Evolutionary conservation across 2,797 vertebrate species (phyloP).

Genomic region (Avahi laniger): DNA sequence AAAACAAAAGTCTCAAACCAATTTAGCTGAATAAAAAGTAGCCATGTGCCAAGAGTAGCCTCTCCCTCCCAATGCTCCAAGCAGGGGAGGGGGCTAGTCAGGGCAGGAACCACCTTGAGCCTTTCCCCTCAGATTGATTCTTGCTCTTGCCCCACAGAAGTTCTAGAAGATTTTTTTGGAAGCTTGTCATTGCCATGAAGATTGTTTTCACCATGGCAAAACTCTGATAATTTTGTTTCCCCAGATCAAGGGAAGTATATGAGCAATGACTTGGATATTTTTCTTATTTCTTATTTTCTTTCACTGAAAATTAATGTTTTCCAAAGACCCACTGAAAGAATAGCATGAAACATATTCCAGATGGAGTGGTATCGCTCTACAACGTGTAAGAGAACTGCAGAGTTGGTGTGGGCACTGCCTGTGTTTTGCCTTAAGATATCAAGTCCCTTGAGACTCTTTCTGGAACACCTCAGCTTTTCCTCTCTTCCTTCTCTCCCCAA

Average conservation of each 20-base stretch:
- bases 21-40: background rate
- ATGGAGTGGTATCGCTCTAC: background rate
- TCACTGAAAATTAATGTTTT: background rate
- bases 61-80: background rate
- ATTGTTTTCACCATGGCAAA: background rate
- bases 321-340: background rate
- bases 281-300: background rate
- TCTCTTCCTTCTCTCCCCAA: background rate
- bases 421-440: background rate
- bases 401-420: rapidly evolving
- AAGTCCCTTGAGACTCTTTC: rapidly evolving
- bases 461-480: rapidly evolving
- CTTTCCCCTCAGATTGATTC: background rate
- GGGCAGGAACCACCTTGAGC: background rate
- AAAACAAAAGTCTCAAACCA: conserved; percentile 46
- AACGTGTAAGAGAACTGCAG: background rate
- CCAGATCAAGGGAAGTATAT: background rate
- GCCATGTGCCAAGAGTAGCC: background rate
- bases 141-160: background rate
- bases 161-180: background rate
- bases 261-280: background rate
- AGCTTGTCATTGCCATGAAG: background rate
- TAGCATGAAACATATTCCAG: rapidly evolving
- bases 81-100: background rate
- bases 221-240: no score